Evolutionary conservation across 37 sponge, comb jelly and placozoan species (phyloP).

Genomic region (Bolinopsis microptera): DNA sequence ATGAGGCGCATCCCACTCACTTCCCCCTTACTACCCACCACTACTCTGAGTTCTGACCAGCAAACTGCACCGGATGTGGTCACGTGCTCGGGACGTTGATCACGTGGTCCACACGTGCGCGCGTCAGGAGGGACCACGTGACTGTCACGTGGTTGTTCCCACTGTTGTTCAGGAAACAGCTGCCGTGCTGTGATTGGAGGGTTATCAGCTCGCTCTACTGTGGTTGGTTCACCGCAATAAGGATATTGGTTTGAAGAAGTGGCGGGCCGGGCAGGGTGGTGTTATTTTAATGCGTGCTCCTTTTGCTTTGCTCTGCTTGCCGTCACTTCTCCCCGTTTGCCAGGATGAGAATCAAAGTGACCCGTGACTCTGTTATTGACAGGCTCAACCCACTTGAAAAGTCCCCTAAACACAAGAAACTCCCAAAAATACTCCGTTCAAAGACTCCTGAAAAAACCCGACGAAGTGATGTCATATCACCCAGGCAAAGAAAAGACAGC

Average conservation of each 20-base stretch:
- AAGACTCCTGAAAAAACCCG: not conserved
- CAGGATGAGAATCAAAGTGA: not conserved
- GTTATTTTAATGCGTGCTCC: not conserved
- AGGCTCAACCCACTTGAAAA: not conserved
- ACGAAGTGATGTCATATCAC: not conserved
- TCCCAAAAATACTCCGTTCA: not conserved
- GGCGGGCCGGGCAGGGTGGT: not conserved
- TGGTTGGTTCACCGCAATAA: not conserved
- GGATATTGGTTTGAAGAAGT: not conserved
- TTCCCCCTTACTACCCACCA: not conserved
- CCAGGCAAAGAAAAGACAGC: not conserved
- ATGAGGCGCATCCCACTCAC: not conserved
- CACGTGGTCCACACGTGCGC: not conserved
- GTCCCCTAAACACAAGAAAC: not conserved
- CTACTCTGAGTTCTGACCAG: not conserved
- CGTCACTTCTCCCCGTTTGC: not conserved
- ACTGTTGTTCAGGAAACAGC: not conserved
- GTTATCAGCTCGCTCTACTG: not conserved
- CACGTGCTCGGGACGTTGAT: not conserved
- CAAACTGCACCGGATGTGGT: not conserved
- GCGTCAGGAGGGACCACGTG: not conserved
- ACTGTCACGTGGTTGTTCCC: not conserved
- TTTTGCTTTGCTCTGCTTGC: not conserved
- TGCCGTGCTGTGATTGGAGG: not conserved
- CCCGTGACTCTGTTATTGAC: not conserved